Evolutionary conservation across 2,797 vertebrate genomes (phyloP), one percentile per base, ranked within the genome.

Genomic region (Pantherophis vulpinus): DNA sequence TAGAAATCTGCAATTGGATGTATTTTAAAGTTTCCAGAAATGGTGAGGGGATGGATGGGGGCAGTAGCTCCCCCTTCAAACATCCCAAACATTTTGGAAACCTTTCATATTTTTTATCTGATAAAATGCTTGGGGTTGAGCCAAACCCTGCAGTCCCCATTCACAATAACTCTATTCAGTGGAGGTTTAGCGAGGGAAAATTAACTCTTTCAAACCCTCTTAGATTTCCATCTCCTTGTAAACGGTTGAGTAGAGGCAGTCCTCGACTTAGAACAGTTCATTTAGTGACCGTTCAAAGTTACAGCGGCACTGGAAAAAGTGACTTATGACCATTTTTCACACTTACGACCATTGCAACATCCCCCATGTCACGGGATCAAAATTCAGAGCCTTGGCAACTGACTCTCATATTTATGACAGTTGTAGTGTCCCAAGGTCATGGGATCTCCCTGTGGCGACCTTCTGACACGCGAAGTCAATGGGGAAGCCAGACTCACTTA

Each of bases 51-150:
- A 2, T 42, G 89, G 9, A 10, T 25, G 23, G 25, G 16, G 83
- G 54, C 29, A 37, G 79, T 10, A 8, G 11, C n/a, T 90, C 60
- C 83, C 32, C 60, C 83, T 32, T 25, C 79, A 93, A 90, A 90
- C 56, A 90, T 93, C 79, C 83, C 79, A 87, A 90, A 59, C 92
- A 93, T 93, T 93, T 93, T 90, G 92, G 89, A 87, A 70, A 87
- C 60, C 5, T 90, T 90, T 87, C 60, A 58, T n/a, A 42, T 90
- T 63, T 90, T 90, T 86, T 47, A 13, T 58, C 74, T 87, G 79
- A 87, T 93, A 87, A 90, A 93, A 90, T 70, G 83, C 37, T 86
- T 55, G 89, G 74, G 79, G 74, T 32, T 47, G 60, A 25, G 83
- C 60, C 89, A 93, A 74, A 74, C 83, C 7, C 25, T 32, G 83